Conservation (phyloP, 2,888 invertebrate species). For the Agrochola lychnidis region DNA sequence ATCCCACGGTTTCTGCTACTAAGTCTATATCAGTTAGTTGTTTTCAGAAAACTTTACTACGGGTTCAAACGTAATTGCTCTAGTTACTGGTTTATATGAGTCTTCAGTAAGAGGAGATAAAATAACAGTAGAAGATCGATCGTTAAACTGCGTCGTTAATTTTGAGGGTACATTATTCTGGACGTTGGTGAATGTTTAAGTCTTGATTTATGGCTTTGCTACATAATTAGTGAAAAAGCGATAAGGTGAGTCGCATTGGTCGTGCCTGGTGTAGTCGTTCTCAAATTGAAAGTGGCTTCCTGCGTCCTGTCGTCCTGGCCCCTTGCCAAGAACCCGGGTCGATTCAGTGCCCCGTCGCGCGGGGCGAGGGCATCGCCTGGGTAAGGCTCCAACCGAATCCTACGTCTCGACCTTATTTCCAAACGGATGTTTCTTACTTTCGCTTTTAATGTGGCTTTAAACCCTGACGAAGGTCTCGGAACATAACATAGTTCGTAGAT, state of each 20-base stretch:
- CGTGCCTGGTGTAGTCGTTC: constrained; percentile 75
- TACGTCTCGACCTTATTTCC: constrained; percentile 69
- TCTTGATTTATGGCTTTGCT: constrained; percentile 27
- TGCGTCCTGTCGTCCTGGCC: constrained; percentile 76
- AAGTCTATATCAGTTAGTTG: neutral
- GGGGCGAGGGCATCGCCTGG: constrained; percentile 64
- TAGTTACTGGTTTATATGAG: constrained; percentile 31
- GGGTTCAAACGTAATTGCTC: constrained; percentile 30
- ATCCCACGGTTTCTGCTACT: too few species aligned
- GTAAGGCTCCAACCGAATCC: constrained; percentile 62
- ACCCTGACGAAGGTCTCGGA: constrained; percentile 27
- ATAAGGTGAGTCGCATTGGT: constrained; percentile 57
- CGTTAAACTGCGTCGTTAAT: constrained; percentile 19
- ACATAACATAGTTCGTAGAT: constrained; percentile 10
- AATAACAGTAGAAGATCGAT: constrained; percentile 22
- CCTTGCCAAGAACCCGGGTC: constrained; percentile 81
- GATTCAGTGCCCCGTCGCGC: constrained; percentile 74
- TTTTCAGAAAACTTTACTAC: constrained; percentile 23
- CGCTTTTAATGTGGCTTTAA: constrained; percentile 58
- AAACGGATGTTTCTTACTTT: constrained; percentile 61
- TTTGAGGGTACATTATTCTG: constrained; percentile 16
- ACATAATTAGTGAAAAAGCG: constrained; percentile 46
- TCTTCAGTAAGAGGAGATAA: constrained; percentile 24
- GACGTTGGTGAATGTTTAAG: neutral
- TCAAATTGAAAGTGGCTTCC: constrained; percentile 77